Base-by-base conservation (phyloP, 2,113 vertebrate genomes). In the Ptilorrhoa leucosticta region DNA sequence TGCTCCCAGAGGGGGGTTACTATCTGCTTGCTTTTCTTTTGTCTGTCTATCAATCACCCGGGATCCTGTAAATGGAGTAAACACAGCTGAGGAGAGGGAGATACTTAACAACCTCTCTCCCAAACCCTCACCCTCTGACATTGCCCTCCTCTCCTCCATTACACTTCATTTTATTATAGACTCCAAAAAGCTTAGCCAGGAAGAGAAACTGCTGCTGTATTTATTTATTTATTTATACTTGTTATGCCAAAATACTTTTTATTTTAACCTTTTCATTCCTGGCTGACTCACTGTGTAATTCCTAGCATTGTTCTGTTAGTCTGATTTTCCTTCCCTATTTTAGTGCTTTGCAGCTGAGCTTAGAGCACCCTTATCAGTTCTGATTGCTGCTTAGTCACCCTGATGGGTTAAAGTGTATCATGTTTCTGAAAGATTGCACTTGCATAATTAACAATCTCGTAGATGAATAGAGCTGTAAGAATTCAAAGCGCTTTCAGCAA, bases 111-210 rank as follows among this genome's bases (percentile, higher is more conserved):
- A 94, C 92, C 96, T 96, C 96, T 95, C 87, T 97, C 93, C 84
- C 87, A 94, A 86, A 57, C 91, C 79, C 92, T 80, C 66, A 83
- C 91, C 93, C 87, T 91, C 93, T 88, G 91, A 94, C 82, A 60
- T 94, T 90, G 91, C 92, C 87, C 94, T 94, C 61, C 64, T 77
- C 58, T 93, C 87, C 80, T 94, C 80, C 50, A 85, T 90, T 96
- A 94, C 72, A 90, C 94, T 92, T 77, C 82, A 76, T 94, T 97
- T 95, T 97, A 95, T 97, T 91, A 93, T n/a, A 91, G 94, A 93
- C 96, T 95, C 48, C 73, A 72, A 95, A 97, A 94, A 35, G 92
- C 87, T 86, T 66, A 35, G 70, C 45, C 88, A 30, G 69, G 83
- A 83, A 92, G 88, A 94, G 94, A 85, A 53, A 94, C 95, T 86